Percentiles rank a stretch among this genome's conserved stretches.
Evolutionary conservation across 2,888 invertebrate species (phyloP).

Genomic region (Tortrix viridana): DNA sequence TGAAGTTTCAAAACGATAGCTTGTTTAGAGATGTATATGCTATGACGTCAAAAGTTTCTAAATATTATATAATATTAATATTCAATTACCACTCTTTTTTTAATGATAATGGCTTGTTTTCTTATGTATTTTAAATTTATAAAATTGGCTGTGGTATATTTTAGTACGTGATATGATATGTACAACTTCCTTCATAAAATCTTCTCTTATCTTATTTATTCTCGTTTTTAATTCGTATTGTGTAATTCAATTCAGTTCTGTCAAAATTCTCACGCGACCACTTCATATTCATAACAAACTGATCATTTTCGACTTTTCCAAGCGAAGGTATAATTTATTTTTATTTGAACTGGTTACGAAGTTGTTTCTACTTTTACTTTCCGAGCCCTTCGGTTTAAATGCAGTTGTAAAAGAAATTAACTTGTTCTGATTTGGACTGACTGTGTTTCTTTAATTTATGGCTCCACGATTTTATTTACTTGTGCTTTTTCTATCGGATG

Average conservation of each 20-base stretch:
- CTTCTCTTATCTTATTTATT: too few species aligned
- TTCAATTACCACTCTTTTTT: too few species aligned
- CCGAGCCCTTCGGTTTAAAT: conserved; percentile 33
- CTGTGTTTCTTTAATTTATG: conserved; percentile 22
- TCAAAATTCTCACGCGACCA: not conserved
- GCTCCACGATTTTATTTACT: not conserved
- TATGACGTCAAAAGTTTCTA: too few species aligned
- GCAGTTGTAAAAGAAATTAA: conserved; percentile 32
- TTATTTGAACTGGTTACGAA: conserved; percentile 35
- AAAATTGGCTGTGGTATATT: too few species aligned
- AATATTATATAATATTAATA: too few species aligned
- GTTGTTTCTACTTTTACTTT: conserved; percentile 38
- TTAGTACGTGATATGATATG: too few species aligned
- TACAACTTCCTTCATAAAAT: too few species aligned
- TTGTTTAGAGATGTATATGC: too few species aligned
- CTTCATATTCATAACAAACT: conserved; percentile 2
- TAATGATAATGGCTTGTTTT: too few species aligned
- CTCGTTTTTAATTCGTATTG: too few species aligned
- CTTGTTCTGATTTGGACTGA: conserved; percentile 28
- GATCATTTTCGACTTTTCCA: conserved; percentile 30
- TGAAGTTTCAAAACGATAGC: too few species aligned
- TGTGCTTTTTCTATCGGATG: not conserved
- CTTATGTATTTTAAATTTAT: too few species aligned
- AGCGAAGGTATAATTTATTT: conserved; percentile 34
- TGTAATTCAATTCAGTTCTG: not conserved